Evolutionary conservation across 2,888 invertebrate species (phyloP).

Genomic region (Athalia cordata): DNA sequence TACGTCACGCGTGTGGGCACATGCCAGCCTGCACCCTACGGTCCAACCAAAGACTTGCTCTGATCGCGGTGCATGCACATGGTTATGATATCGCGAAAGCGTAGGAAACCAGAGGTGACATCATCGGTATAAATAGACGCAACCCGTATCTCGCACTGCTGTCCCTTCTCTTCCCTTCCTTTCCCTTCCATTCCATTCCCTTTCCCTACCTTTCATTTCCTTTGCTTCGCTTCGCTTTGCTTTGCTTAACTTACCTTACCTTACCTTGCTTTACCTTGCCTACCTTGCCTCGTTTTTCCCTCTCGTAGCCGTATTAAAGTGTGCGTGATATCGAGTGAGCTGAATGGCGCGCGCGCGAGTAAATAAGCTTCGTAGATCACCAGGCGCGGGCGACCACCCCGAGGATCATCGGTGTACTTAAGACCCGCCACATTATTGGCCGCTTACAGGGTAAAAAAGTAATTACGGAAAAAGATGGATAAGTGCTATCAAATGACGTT

Average conservation of each 20-base stretch:
- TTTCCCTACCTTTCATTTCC: constrained; percentile 15
- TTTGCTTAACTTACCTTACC: constrained; percentile 1
- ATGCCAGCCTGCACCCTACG: constrained; percentile 22
- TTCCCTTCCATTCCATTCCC: constrained; percentile 6
- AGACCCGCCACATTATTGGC: constrained; percentile 3
- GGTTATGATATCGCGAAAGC: constrained; percentile 64
- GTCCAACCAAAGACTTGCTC: constrained; percentile 5
- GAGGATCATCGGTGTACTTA: constrained; percentile 2
- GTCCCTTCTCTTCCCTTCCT: constrained; percentile 11
- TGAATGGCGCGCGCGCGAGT: constrained; percentile 8
- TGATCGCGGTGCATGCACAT: constrained; percentile 13
- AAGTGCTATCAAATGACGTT: constrained; percentile 67
- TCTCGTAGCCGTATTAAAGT: constrained; percentile 23
- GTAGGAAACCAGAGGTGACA: constrained; percentile 72
- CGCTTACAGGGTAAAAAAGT: constrained; percentile 58
- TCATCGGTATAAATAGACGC: constrained; percentile 72
- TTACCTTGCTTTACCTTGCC: not conserved
- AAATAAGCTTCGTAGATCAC: constrained; percentile 16
- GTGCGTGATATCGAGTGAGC: constrained; percentile 5
- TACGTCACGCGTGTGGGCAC: constrained; percentile 31
- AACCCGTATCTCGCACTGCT: constrained; percentile 62
- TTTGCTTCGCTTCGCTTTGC: constrained; percentile 13
- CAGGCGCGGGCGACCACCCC: not conserved
- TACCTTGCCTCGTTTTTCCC: constrained; percentile 19
- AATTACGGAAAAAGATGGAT: constrained; percentile 64